A percentile compares a stretch with the other conserved stretches of the same genome.
Conservation (phyloP, 2,888 invertebrate species). For the Polydrusus pterygomalis region DNA sequence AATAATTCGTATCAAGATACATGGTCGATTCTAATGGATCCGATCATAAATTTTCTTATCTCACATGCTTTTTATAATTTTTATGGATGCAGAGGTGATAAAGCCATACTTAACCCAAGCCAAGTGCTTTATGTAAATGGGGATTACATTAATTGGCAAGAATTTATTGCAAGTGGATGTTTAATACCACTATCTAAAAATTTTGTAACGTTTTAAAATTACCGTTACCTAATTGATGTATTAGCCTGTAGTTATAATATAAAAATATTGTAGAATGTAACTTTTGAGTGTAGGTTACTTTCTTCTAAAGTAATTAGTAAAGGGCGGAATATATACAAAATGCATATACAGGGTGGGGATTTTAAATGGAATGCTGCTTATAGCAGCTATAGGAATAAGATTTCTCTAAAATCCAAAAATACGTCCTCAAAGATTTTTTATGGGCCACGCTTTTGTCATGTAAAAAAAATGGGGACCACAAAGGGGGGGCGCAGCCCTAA, state of each 20-base stretch:
- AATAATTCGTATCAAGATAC: conserved; percentile 11
- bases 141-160: conserved; percentile 25
- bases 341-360: no score
- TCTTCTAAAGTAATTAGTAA: no score
- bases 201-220: not conserved
- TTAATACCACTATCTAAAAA: conserved; percentile 10
- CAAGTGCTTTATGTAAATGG: conserved; percentile 20
- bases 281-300: no score
- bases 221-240: not conserved
- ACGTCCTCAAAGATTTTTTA: no score
- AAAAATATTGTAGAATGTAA: no score
- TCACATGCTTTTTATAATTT: conserved; percentile 23
- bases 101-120: conserved; percentile 21
- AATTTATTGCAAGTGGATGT: conserved; percentile 17
- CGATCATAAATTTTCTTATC: conserved; percentile 9
- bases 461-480: no score
- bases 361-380: no score
- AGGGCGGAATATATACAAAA: no score
- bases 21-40: conserved; percentile 17
- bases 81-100: conserved; percentile 11
- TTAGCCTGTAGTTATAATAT: not conserved
- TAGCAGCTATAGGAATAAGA: no score
- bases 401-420: no score
- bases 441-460: no score
- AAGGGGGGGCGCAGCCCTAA: no score